Base-by-base conservation (phyloP, 1,140 invertebrate genomes). In the Bombus sylvicola region DNA sequence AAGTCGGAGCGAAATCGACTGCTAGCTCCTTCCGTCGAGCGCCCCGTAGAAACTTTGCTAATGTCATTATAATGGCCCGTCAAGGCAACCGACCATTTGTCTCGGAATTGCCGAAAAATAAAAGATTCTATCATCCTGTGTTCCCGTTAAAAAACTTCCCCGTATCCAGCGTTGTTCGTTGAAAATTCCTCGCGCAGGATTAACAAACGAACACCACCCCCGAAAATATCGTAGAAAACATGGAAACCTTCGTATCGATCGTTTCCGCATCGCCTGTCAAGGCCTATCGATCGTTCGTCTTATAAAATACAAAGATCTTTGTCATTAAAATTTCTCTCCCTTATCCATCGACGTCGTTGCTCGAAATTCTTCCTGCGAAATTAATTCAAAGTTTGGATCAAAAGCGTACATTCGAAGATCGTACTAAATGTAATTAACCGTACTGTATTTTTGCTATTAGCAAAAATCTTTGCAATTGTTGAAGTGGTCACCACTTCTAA, bases 51-150 rank as follows among this genome's bases (percentile, higher is more conserved):
- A 77, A 86, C 83, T 80, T 86, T 87, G 88, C 89, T 90, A 90
- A 90, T 90, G 89, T 83, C 89, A 87, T 90, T 90, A 90, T 90
- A 90, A 90, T 90, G 88, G 88, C 89, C 89, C 86, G 89, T 89
- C 89, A 84, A 85, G 82, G 68, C 82, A 72, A n/a, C 77, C 86
- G 66, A 78, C 77, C 89, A 90, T 90, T 89, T 90, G 88, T 90
- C 89, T 90, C 89, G 74, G 82, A 90, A 90, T 90, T 87, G 81
- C 64, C 85, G 83, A 84, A 90, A 90, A 89, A 90, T 90, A 90
- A 90, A 90, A 75, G 75, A 89, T 80, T 72, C 74, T 41, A 39
- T 57, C 34, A 37, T 77, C 47, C 22, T 18, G 81, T 18, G 81
- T 80, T 77, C 28, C 57, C 39, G 39, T 39, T 9, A n/a, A 78